Evolutionary conservation across 2,797 vertebrate species (phyloP), one percentile per base, ranked within the genome.

Genomic region (Coccyzus lansbergi): DNA sequence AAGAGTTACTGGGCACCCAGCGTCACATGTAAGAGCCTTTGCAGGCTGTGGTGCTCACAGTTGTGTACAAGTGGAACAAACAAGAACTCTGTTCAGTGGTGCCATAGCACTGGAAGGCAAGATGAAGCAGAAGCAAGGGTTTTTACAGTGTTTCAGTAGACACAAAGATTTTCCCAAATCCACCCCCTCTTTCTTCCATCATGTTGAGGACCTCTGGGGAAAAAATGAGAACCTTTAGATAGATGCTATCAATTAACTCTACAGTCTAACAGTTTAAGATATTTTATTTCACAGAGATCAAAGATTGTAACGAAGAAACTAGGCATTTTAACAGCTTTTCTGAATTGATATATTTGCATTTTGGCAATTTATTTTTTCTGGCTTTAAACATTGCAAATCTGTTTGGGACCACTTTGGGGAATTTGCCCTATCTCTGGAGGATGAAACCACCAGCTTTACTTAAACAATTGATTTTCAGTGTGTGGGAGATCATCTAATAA

Each of bases 211-310:
- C 17, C 26, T 86, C 60, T 93, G 65, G 34, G 82, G 79, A 93
- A 85, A 49, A 85, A 15, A 78, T 38, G 12, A 64, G 58, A 89
- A 56, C 59, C 3, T 91, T 88, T 81, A 83, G 78, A 71, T 68
- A 78, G 76, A 92, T 93, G 40, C 13, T 79, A 59, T 88, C 87
- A 52, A 38, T 89, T 89, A 69, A 78, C 40, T 44, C 82, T 72
- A 44, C 63, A 86, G 76, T 38, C 15, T 56, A 74, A 71, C 44
- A 65, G n/a, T 70, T 78, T 46, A 42, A 58, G 46, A 71, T 44
- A 78, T 49, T 28, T 79, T 65, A 75, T 94, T 91, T 91, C 77
- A 80, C 28, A 78, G 79, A 91, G 76, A 88, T 89, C 58, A 75
- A 88, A 91, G 83, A 56, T 55, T 83, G 44, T 68, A 78, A 42